A percentile compares a stretch with the other conserved stretches of the same genome.
These are phyloP conservation scores for Apantesis nais DNA, from an alignment of 2,888 invertebrate species.

Conservation along the genomic window DNA sequence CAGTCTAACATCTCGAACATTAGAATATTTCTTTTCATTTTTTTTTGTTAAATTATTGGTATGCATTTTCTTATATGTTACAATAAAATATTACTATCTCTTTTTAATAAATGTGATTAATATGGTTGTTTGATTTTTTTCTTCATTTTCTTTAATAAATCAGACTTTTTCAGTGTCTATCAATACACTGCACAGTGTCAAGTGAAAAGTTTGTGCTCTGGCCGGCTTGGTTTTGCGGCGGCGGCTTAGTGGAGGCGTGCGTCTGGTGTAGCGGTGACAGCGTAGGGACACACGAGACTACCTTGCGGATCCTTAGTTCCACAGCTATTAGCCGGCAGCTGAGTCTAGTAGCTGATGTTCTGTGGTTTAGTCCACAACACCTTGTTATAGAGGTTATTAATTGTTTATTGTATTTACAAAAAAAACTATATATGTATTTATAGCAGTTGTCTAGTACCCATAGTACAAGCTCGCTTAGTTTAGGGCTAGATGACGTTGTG, in stretches of 20 bases:
- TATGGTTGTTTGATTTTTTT: background rate
- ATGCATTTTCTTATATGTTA: background rate
- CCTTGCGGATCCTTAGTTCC: constrained; percentile 59
- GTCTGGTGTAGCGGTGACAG: constrained; percentile 55
- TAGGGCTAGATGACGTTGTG: too few species aligned
- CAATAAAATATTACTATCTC: background rate
- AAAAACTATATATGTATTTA: too few species aligned
- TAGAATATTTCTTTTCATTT: too few species aligned
- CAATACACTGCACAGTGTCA: constrained; percentile 44
- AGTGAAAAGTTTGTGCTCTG: constrained; percentile 55
- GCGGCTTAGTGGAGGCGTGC: constrained; percentile 52
- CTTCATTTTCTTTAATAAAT: background rate
- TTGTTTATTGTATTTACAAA: background rate
- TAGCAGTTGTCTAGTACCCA: too few species aligned
- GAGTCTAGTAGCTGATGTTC: constrained; percentile 65
- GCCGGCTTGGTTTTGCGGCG: constrained; percentile 66
- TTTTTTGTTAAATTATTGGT: background rate
- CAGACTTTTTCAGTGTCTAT: constrained; percentile 35
- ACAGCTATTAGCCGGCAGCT: constrained; percentile 62
- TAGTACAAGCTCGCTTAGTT: too few species aligned
- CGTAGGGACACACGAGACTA: constrained; percentile 56
- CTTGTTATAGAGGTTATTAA: constrained; percentile 58
- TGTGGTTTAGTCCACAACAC: constrained; percentile 59
- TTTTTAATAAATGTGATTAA: background rate
- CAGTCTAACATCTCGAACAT: too few species aligned